Base-by-base conservation (phyloP, 2,113 vertebrate species). In the Stegastes partitus region DNA sequence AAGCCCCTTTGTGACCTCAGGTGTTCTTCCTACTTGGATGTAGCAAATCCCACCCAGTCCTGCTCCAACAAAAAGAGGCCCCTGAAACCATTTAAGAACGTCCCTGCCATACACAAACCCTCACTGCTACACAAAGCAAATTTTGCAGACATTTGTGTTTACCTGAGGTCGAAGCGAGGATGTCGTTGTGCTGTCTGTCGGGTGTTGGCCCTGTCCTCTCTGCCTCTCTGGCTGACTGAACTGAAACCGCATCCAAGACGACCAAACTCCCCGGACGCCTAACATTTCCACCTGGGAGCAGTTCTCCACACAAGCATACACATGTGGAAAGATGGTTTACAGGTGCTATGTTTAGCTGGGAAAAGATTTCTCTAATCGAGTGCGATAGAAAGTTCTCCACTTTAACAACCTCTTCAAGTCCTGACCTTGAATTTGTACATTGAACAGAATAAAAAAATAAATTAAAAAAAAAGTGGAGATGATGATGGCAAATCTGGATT, bases 231-330 rank as follows among this genome's bases (percentile, higher is more conserved):
- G 12, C 72, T 74, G 56, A 82, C 68, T 83, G 55, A 86, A 61
- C 74, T 81, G 72, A 89, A 58, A 68, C 77, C 65, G 88, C 87
- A 88, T 86, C 94, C 94, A 94, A 88, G 93, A 90, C 94, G 82
- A 95, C 94, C 22, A 6, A 53, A 74, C 58, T 91, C 94, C 91
- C 91, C 64, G 47, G 88, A 79, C 71, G 37, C 39, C 16, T 16
- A 25, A 15, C 34, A 37, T 69, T 72, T 78, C 81, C 84, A 66
- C 54, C 67, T 49, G 66, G 12, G 45, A 53, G 74, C 56, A 62
- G 34, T 57, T 58, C 16, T 73, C 56, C 53, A 19, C 47, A 59
- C 34, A 68, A 45, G 25, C 21, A 31, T 4, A 42, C 54, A 62
- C 56, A 54, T 25, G 47, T 11, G 2, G 66, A 55, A 61, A 26